These are phyloP conservation scores for Steinernema khuongi DNA, from an alignment of 1,140 invertebrate species.

Conservation along the genomic window DNA sequence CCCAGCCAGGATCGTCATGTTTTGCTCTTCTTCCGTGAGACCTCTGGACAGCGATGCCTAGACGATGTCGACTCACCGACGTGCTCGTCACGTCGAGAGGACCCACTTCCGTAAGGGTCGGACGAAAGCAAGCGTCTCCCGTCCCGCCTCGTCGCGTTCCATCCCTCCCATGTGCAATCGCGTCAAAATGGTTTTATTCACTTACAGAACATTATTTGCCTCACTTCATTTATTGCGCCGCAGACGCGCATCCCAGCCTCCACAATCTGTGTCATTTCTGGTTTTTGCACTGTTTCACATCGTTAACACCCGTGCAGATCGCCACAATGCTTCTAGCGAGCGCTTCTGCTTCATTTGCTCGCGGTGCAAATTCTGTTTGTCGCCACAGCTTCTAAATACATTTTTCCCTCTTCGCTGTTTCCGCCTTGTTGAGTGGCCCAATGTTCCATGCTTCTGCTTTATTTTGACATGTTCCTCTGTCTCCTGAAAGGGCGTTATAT, in stretches of 20 bases:
- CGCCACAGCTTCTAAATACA: background rate
- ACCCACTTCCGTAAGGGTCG: too few relatives aligned
- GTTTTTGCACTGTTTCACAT: constrained; percentile 1
- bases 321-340: too few relatives aligned
- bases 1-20: too few relatives aligned
- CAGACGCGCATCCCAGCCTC: background rate
- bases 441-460: background rate
- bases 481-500: too few relatives aligned
- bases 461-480: too few relatives aligned
- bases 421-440: background rate
- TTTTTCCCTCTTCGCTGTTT: background rate
- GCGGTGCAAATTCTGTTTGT: too few relatives aligned
- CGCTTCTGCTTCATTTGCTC: too few relatives aligned
- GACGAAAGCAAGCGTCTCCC: too few relatives aligned
- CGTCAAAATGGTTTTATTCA: background rate
- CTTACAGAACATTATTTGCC: constrained; percentile 9
- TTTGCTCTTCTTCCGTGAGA: too few relatives aligned
- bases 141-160: background rate
- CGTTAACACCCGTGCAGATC: background rate
- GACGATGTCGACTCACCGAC: too few relatives aligned
- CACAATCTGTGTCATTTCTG: background rate
- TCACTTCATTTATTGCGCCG: background rate
- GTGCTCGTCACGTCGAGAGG: too few relatives aligned
- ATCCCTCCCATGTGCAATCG: background rate
- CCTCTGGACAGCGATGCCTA: too few relatives aligned